Evolutionary conservation across 2,113 vertebrate genomes (phyloP), one percentile per base, ranked within the genome.

Genomic region (Heptranchias perlo): DNA sequence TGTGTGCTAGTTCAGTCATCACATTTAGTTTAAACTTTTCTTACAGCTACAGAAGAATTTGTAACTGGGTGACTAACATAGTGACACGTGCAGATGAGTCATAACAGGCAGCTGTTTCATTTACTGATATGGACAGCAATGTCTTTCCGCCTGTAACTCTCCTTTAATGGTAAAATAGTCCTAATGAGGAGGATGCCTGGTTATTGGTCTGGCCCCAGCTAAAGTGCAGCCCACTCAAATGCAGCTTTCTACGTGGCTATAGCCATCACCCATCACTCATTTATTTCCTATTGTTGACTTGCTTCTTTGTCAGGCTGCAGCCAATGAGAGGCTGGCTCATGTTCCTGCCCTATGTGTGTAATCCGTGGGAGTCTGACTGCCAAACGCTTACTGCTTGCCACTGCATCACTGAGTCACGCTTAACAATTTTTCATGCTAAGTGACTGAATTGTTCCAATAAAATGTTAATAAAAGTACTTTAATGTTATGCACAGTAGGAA

Each of bases 121-220:
- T 67, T 49, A 95, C 94, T 95, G 65, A 67, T 69, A 52, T 52
- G 47, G 61, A 95, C 44, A 95, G 94, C 94, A 95, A 69, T 69
- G 44, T 73, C 94, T 95, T 52, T 67, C 91, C 25, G 94, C 94
- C 52, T 47, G 65, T 35, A 49, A 67, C 94, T 95, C 64, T 95
- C 94, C 94, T 95, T 95, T 95, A 69, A 95, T 95, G 94, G 94
- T 95, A 69, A 95, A 95, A 69, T 69, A 52, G 64, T 73, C 64
- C 94, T 95, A 95, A 95, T 69, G 64, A 73, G 65, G 65, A 47
- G 65, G 65, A 0, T 69, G 92, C 4, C 64, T 95, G 94, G 47
- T 95, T 47, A 95, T 69, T 95, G 94, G 91, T n/a, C 35, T 93
- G 84, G n/a, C 39, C 89, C 1, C 52, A 65, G 13, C 18, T 64